Conservation (phyloP, 2,888 invertebrate species). For the Andrena haemorrhoa region DNA sequence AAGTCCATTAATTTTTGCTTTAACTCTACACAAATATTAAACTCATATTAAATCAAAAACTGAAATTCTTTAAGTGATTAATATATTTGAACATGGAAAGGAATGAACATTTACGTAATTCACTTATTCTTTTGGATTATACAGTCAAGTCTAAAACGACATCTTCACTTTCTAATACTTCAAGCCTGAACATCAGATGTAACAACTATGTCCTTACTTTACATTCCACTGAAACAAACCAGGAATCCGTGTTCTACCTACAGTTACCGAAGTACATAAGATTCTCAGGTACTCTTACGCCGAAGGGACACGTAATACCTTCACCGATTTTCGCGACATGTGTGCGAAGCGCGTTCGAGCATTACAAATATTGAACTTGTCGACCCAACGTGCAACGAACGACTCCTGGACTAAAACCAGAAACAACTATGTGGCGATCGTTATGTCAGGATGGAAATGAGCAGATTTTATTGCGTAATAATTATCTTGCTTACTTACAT, state of each 20-base stretch:
- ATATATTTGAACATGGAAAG: too few relatives aligned
- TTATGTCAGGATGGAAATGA: slow-evolving; percentile 12
- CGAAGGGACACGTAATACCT: slow-evolving; percentile 44
- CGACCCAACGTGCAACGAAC: slow-evolving; percentile 79
- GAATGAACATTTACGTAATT: background rate
- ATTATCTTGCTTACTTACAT: too few relatives aligned
- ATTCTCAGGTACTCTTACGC: slow-evolving; percentile 62
- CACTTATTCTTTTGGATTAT: background rate
- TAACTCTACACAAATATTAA: background rate
- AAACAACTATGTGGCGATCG: slow-evolving; percentile 26
- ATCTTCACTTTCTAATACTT: background rate
- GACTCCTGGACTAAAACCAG: slow-evolving; percentile 69
- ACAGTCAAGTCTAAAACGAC: background rate
- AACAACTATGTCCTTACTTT: background rate
- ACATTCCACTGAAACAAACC: slow-evolving; percentile 9
- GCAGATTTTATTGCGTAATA: background rate
- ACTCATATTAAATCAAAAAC: background rate
- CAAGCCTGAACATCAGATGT: background rate
- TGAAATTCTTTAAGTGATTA: background rate
- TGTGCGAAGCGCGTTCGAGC: slow-evolving; percentile 76
- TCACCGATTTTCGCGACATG: slow-evolving; percentile 51
- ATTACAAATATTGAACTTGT: slow-evolving; percentile 81
- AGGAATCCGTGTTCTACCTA: slow-evolving; percentile 29
- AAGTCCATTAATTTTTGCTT: too few relatives aligned
- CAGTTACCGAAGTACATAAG: slow-evolving; percentile 42